These are phyloP conservation scores for Chaetura pelagica DNA, from an alignment of 2,113 vertebrate species.

Conservation along the genomic window DNA sequence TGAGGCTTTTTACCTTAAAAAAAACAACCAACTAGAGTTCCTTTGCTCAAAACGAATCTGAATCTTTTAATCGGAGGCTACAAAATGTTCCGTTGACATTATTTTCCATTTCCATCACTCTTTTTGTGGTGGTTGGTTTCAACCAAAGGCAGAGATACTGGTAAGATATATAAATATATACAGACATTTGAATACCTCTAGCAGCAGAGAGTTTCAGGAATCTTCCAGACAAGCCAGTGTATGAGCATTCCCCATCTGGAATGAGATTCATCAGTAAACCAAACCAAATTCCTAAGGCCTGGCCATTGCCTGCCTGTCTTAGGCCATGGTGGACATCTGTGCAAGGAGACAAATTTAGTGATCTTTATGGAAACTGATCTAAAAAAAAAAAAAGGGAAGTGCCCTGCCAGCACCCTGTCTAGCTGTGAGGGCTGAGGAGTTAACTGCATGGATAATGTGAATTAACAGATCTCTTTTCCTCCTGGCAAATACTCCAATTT, in stretches of 20 bases:
- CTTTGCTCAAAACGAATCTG: constrained; percentile 47
- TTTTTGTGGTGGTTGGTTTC: neutral
- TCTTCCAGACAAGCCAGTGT: neutral
- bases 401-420: neutral
- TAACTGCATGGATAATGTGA: neutral
- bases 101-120: constrained; percentile 46
- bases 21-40: neutral
- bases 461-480: neutral
- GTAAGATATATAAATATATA: neutral
- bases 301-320: neutral
- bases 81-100: constrained; percentile 22
- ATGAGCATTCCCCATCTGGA: neutral
- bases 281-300: neutral
- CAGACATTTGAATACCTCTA: neutral
- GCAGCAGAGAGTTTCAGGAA: neutral
- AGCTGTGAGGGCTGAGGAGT: neutral
- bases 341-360: neutral
- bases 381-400: constrained; percentile 28
- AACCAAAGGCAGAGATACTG: neutral
- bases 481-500: neutral
- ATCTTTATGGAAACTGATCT: neutral
- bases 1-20: neutral
- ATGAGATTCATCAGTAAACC: neutral
- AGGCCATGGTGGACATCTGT: neutral
- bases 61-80: constrained; percentile 11